These are phyloP conservation scores for Cerastis leucographa DNA, from an alignment of 2,888 invertebrate genomes.

Conservation along the genomic window DNA sequence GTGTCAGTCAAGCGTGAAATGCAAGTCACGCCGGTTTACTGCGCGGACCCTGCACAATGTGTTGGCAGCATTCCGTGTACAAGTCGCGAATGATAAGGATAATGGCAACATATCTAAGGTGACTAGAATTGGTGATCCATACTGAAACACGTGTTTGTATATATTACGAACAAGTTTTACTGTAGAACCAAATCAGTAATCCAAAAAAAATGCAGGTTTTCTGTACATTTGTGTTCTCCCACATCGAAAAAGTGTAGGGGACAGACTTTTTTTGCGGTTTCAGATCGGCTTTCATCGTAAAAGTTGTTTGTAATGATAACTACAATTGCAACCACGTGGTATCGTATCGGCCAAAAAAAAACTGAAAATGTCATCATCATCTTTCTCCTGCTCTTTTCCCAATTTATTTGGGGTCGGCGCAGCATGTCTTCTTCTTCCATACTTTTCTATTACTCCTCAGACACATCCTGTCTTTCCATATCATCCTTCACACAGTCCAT, in stretches of 20 bases:
- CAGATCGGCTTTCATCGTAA: not conserved
- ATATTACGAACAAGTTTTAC: not conserved
- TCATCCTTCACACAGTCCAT: too few species aligned
- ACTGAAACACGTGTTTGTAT: not conserved
- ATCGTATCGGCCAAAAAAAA: not conserved
- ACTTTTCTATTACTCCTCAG: too few species aligned
- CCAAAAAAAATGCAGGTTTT: not conserved
- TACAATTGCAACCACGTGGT: not conserved
- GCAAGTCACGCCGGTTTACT: conserved; percentile 58
- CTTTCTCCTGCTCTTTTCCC: too few species aligned
- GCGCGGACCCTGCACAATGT: conserved; percentile 49
- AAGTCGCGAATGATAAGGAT: conserved; percentile 16
- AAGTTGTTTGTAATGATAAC: not conserved
- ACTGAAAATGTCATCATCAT: too few species aligned
- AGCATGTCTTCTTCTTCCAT: too few species aligned
- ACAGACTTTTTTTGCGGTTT: not conserved
- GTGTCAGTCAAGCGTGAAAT: conserved; percentile 61
- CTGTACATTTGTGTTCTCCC: not conserved
- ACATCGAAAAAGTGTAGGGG: not conserved
- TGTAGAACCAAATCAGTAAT: too few species aligned
- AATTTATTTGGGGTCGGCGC: too few species aligned
- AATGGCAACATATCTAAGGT: conserved; percentile 3
- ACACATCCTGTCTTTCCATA: too few species aligned
- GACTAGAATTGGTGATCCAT: not conserved
- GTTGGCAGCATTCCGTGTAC: conserved; percentile 20